phyloP scores from a whole-genome alignment of 2,888 invertebrate genomes.

The Aelia acuminata region DNA sequence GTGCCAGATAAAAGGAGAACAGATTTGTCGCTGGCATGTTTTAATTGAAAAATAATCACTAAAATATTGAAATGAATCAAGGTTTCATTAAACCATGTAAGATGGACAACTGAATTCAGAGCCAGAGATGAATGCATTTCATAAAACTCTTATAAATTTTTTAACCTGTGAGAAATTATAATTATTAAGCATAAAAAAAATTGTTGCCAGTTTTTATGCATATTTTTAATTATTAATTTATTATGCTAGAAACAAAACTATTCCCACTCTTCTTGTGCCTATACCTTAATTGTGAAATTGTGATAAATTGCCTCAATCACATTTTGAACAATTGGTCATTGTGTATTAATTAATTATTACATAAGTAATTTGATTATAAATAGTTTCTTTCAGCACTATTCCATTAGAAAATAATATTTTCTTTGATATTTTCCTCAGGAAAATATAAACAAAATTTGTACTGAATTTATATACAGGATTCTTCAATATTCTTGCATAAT shows the following conservation, averaged over 20 bases:
- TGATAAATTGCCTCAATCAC: constrained; percentile 58
- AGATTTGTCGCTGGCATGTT: constrained; percentile 95
- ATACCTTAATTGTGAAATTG: constrained; percentile 58
- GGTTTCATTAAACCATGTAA: background rate
- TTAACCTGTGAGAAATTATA: constrained; percentile 38
- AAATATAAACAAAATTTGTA: background rate
- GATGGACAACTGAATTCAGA: constrained; percentile 3
- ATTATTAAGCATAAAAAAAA: constrained; percentile 49
- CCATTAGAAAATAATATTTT: background rate
- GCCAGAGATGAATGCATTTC: constrained; percentile 21
- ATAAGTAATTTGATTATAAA: constrained; percentile 34
- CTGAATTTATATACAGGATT: constrained; percentile 32
- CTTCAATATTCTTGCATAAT: constrained; percentile 32
- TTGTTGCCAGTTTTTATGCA: constrained; percentile 45
- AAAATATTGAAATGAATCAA: constrained; percentile 12
- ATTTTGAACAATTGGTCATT: constrained; percentile 53
- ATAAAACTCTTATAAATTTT: background rate
- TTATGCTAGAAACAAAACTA: constrained; percentile 51
- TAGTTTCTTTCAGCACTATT: constrained; percentile 52
- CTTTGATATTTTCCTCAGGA: constrained; percentile 9
- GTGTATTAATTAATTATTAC: constrained; percentile 26
- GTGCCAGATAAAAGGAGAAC: constrained; percentile 86
- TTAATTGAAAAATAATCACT: constrained; percentile 73
- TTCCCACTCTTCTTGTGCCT: constrained; percentile 59
- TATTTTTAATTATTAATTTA: constrained; percentile 47